Evolutionary conservation across 30 jellyfish, hydroid and myxozoan species (phyloP), one percentile per base, ranked within the genome.

Genomic region (Nemopilema nomurai): DNA sequence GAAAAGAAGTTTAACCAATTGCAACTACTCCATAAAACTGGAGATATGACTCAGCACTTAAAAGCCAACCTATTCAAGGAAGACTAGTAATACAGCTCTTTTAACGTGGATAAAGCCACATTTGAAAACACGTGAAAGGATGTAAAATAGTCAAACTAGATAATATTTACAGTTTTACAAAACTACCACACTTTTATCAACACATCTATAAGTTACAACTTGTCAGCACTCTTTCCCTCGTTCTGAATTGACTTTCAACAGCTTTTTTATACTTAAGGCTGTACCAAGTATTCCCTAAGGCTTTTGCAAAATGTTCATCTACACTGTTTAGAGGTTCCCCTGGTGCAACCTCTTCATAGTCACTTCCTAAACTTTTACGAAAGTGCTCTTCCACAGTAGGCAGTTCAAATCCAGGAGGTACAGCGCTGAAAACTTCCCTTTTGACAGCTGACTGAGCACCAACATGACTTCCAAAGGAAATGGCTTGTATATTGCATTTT

Each of bases 341-440:
- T 31, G 87, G 93, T n/a, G 75, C 41, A 23, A 76, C 85, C 70
- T 81, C 89, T 63, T 80, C 94, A 79, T 95, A 95, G 62, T 71
- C 88, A 23, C 76, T 87, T 1, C 99, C 99, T 28, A 95, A 80
- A 87, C 99, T 95, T 74, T 90, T 90, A 51, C 95, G 57, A 72
- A 95, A 95, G 76, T 95, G 99, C 51, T 95, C 99, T 26, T 95
- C 99, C 28, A 95, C 99, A 4, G 99, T 82, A 16, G 99, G 99
- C 30, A 82, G 84, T 81, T 90, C 97, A 77, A 90, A 90, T 31
- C 96, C 99, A 18, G 91, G 87, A 20, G 97, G 90, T 4, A 92
- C 91, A n/a, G 88, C 83, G 62, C 86, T 77, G 89, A 26, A 74
- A n/a, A 80, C 84, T 28, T 87, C 96, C 63, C 96, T 53, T 23